Conservation (phyloP, 1,140 invertebrate species). For the Zaprionus vittiger region DNA sequence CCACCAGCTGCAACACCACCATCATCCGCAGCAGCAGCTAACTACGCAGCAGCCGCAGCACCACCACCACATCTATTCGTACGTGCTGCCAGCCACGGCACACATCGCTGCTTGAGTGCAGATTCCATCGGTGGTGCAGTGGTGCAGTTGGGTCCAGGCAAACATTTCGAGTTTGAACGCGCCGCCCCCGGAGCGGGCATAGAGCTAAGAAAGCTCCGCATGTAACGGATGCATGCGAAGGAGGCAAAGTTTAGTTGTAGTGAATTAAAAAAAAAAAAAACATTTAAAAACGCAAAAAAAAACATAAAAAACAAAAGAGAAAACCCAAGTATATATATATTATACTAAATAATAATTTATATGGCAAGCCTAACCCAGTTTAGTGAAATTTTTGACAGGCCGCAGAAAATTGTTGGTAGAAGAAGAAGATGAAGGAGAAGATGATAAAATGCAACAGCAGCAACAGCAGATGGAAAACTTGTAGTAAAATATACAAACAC, state of each 20-base stretch:
- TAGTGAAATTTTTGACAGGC: conserved; percentile 80
- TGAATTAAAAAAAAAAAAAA: conserved; percentile 38
- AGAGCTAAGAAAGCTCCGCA: conserved; percentile 67
- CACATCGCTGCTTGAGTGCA: conserved; percentile 73
- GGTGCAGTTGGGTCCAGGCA: conserved; percentile 36
- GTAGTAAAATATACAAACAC: conserved; percentile 79
- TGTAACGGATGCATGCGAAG: conserved; percentile 72
- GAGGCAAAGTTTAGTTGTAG: conserved; percentile 71
- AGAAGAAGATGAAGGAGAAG: conserved; percentile 41
- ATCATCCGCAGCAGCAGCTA: conserved; percentile 39
- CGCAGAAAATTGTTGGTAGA: conserved; percentile 54
- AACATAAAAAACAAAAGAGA: conserved; percentile 5
- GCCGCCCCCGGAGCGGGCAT: conserved; percentile 16
- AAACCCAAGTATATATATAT: conserved; percentile 49
- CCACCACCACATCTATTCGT: conserved; percentile 75
- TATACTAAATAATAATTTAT: conserved; percentile 53
- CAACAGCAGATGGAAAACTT: conserved; percentile 56
- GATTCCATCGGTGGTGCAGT: conserved; percentile 33
- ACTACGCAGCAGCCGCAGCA: conserved; percentile 47
- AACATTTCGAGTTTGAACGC: conserved; percentile 67
- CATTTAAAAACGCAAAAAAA: conserved; percentile 42
- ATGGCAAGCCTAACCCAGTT: conserved; percentile 74
- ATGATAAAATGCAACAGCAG: conserved; percentile 24
- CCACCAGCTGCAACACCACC: conserved; percentile 35
- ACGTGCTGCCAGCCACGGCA: conserved; percentile 74